Evolutionary conservation across 2,113 vertebrate genomes (phyloP), one percentile per base, ranked within the genome.

Genomic region (Trachemys scripta): DNA sequence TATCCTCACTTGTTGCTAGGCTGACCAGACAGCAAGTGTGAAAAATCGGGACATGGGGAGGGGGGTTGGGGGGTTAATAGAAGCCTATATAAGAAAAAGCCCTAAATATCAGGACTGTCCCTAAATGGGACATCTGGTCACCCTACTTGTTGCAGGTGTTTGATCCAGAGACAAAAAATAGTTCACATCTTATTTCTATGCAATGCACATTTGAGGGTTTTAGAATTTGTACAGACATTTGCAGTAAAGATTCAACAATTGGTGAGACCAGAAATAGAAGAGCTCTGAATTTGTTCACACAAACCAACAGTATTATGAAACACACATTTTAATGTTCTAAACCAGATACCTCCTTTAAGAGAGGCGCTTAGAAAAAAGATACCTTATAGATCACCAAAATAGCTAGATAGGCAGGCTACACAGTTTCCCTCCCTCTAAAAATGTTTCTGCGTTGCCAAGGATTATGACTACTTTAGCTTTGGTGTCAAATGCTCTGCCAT

Each of bases 361-460:
- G 0, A 0, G 76, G 42, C 1, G 0, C 1, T 17, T 50, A 29
- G n/a, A 56, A 75, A 25, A 83, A 83, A 47, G 50, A 17, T 2
- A 0, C 35, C 12, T 16, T 38, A 88, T 80, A 85, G 7, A 62
- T 92, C 90, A 49, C 42, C n/a, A 19, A 38, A 90, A 80, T 6
- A 88, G 13, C 24, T 10, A 14, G 8, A 38, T 10, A 82, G 25
- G 38, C 13, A 38, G 38, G n/a, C 81, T 82, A 29, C 53, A n/a
- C 75, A 59, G 25, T 10, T 88, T 2, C 8, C 2, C 16, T 0
- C 16, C 25, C 38, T 25, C 59, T 38, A 7, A 31, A 72, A 0
- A 0, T 4, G 47, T 51, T 78, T 88, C 92, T 84, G 54, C n/a
- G 2, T 3, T 1, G 0, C 27, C 62, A 76, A 76, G 62, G 89